phyloP scores from a whole-genome alignment of 2,797 vertebrate species.

The Cyclura pinguis region DNA sequence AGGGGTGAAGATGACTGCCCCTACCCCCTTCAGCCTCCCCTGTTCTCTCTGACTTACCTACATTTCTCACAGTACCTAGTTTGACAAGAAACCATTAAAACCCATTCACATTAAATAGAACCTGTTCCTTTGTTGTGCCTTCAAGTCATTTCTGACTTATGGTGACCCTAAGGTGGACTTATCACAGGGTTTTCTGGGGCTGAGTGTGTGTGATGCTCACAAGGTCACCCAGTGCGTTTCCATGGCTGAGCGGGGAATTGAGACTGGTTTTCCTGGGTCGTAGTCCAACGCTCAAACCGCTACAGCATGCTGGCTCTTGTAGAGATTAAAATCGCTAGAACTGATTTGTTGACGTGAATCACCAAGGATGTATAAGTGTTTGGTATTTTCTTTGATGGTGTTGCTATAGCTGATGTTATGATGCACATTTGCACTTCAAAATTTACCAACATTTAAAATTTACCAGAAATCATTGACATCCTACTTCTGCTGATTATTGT shows the following conservation, averaged over 20 bases:
- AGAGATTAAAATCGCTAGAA: background rate
- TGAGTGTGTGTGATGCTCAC: too few relatives aligned
- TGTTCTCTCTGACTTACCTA: background rate
- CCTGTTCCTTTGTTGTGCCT: too few relatives aligned
- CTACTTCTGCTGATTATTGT: background rate
- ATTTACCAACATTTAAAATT: too few relatives aligned
- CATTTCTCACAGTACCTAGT: background rate
- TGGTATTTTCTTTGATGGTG: background rate
- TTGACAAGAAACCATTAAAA: background rate
- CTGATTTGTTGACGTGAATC: background rate
- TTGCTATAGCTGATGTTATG: background rate
- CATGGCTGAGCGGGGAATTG: too few relatives aligned
- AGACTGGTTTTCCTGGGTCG: too few relatives aligned
- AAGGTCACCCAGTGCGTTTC: too few relatives aligned
- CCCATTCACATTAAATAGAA: background rate
- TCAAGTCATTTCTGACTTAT: too few relatives aligned
- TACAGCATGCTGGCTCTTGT: background rate
- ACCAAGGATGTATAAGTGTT: background rate
- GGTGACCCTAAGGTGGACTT: too few relatives aligned
- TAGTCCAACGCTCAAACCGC: too few relatives aligned
- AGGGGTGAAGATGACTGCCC: background rate
- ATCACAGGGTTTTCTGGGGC: too few relatives aligned
- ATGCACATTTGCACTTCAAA: background rate
- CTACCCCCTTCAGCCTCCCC: background rate
- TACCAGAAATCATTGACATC: background rate